Conservation (phyloP, 2,113 vertebrate genomes). For the Orycteropus afer region DNA sequence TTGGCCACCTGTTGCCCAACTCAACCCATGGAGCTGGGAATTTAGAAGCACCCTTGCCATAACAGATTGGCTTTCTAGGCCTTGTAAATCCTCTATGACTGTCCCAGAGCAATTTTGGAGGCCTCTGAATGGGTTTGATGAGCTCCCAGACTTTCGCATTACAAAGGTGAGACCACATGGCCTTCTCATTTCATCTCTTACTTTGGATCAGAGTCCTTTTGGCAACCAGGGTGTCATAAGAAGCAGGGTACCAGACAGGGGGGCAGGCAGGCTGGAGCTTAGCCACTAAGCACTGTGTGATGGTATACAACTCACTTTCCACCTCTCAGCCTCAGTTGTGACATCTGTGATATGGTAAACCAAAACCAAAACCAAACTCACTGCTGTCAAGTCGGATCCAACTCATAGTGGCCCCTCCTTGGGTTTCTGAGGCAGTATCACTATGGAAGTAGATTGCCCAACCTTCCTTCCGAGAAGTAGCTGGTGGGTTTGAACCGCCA, state of each 20-base stretch:
- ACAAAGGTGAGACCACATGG: neutral
- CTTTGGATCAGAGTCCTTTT: neutral
- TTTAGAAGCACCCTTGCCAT: neutral
- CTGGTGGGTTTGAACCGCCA: too few species aligned
- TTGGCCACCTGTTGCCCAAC: conserved; percentile 24
- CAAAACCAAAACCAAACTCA: too few species aligned
- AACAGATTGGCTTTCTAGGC: conserved; percentile 30
- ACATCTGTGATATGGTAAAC: neutral
- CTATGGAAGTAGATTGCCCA: too few species aligned
- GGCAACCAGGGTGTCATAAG: neutral
- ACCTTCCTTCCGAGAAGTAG: too few species aligned
- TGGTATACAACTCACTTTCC: neutral
- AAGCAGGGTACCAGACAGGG: neutral
- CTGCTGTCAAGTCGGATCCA: too few species aligned
- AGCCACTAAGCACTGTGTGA: neutral
- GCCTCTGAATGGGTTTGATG: neutral
- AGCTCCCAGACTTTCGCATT: neutral
- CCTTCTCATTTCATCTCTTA: neutral
- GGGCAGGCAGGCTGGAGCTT: neutral
- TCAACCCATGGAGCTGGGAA: neutral
- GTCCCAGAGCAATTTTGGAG: conserved; percentile 12
- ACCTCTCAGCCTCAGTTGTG: neutral
- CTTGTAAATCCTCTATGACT: neutral
- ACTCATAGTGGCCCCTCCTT: too few species aligned
- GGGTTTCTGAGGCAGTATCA: too few species aligned